These are phyloP conservation scores for Apodemia hepburni DNA, from an alignment of 2,888 invertebrate genomes.

Conservation along the genomic window DNA sequence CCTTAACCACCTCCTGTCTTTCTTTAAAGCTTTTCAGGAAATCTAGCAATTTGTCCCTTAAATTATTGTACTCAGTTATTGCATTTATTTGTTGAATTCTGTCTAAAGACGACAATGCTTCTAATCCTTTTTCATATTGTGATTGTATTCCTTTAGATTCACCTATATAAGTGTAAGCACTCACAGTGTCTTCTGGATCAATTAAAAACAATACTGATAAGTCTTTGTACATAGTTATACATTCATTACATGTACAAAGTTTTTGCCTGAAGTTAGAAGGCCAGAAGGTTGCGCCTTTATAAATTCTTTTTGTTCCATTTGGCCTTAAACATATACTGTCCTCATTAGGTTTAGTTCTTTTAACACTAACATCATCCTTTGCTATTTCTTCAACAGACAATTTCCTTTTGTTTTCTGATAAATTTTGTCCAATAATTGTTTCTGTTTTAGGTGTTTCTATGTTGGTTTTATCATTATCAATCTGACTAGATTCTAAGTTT, in stretches of 20 bases:
- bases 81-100: constrained; percentile 92
- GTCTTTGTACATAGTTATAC: constrained; percentile 85
- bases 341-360: constrained; percentile 55
- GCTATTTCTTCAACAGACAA: constrained; percentile 42
- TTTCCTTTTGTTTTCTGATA: constrained; percentile 53
- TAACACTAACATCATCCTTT: constrained; percentile 23
- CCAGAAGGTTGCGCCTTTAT: constrained; percentile 87
- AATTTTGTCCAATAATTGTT: constrained; percentile 21
- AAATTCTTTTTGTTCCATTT: constrained; percentile 43
- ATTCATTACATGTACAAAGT: constrained; percentile 85
- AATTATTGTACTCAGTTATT: constrained; percentile 91
- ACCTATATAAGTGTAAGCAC: constrained; percentile 88
- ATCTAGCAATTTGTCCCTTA: constrained; percentile 90
- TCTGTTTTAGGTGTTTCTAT: constrained; percentile 1
- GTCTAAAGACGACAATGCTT: constrained; percentile 89
- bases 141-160: constrained; percentile 69
- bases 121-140: constrained; percentile 88
- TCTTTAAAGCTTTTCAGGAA: constrained; percentile 88
- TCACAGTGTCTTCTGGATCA: constrained; percentile 91
- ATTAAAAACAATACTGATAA: constrained; percentile 85
- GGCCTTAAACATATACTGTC: constrained; percentile 47
- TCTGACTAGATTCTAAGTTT: not conserved
- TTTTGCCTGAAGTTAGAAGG: constrained; percentile 86
- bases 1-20: constrained; percentile 91
- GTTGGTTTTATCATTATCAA: not conserved